Evolutionary conservation across 2,113 vertebrate species (phyloP).

Genomic region (Sinocyclocheilus maitianheensis): DNA sequence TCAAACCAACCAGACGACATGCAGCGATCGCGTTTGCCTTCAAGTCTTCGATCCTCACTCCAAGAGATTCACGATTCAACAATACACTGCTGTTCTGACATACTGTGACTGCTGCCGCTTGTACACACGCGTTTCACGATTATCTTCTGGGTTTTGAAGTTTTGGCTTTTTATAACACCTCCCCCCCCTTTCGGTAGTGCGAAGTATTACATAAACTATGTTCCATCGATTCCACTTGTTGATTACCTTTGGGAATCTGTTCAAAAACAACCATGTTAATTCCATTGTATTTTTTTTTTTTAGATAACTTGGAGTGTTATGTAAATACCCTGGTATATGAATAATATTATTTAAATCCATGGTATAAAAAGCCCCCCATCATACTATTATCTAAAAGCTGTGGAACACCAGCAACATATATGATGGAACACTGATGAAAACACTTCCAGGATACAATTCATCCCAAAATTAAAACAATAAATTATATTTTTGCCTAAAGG

Average conservation of each 20-base stretch:
- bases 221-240: background rate
- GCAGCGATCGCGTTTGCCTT: background rate
- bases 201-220: conserved; percentile 18
- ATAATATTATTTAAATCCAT: background rate
- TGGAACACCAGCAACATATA: conserved; percentile 71
- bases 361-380: background rate
- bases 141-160: conserved; percentile 14
- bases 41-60: background rate
- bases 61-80: background rate
- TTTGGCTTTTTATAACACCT: conserved; percentile 8
- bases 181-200: conserved; percentile 40
- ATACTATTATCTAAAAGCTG: conserved; percentile 3
- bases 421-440: no score
- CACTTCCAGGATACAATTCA: no score
- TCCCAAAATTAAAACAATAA: no score
- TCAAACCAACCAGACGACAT: conserved; percentile 8
- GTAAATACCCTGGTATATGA: background rate
- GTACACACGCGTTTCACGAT: background rate
- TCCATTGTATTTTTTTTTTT: background rate
- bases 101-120: background rate
- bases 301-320: background rate
- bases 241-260: background rate
- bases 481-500: no score
- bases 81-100: background rate
- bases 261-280: background rate